Evolutionary conservation across 2,888 invertebrate genomes (phyloP).

Genomic region (Pollenia angustigena): DNA sequence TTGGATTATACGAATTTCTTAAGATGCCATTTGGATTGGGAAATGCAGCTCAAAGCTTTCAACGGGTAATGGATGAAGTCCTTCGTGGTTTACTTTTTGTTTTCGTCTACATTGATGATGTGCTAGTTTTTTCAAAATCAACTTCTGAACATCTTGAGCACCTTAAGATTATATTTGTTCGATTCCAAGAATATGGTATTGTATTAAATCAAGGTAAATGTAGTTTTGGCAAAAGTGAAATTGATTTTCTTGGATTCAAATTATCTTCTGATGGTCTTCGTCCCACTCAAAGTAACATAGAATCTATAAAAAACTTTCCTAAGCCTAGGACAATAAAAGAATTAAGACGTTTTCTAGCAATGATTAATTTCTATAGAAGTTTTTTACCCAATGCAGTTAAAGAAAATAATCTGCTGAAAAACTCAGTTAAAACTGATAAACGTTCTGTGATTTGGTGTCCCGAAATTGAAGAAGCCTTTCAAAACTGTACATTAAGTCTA

Average conservation of each 20-base stretch:
- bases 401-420: background rate
- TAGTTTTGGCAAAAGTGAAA: background rate
- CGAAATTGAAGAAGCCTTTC: too few species aligned
- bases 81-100: conserved; percentile 1
- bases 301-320: too few species aligned
- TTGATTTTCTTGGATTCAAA: too few species aligned
- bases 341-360: conserved; percentile 1
- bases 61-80: background rate
- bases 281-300: too few species aligned
- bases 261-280: too few species aligned
- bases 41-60: conserved; percentile 1
- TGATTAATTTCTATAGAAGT: conserved; percentile 1
- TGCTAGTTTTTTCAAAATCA: background rate
- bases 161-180: background rate
- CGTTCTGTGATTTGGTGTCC: background rate
- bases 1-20: background rate
- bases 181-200: conserved; percentile 5
- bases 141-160: background rate
- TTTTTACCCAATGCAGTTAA: background rate
- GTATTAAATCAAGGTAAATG: background rate
- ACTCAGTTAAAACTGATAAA: too few species aligned
- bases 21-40: conserved; percentile 14
- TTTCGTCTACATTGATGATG: conserved; percentile 21
- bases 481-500: too few species aligned
- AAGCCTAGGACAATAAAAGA: background rate